These are phyloP conservation scores for Graphium colonna DNA, from an alignment of 2,888 invertebrate species.

Conservation along the genomic window DNA sequence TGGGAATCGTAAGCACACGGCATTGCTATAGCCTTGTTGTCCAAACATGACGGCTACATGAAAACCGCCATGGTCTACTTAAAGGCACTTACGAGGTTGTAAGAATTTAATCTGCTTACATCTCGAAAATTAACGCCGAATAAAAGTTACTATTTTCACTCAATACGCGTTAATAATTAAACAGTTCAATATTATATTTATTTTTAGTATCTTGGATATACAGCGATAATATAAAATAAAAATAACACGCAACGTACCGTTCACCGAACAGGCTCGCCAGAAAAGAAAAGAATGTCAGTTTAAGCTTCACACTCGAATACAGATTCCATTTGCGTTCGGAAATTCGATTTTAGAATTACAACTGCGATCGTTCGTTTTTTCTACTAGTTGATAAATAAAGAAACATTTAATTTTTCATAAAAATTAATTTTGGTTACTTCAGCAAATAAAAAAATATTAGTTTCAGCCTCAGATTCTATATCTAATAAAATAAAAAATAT, in stretches of 20 bases:
- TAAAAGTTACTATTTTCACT: not conserved
- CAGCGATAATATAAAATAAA: conserved; percentile 9
- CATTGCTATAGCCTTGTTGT: conserved; percentile 54
- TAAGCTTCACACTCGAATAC: too few relatives aligned
- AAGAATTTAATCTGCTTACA: conserved; percentile 41
- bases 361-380: too few relatives aligned
- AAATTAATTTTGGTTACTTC: too few relatives aligned
- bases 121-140: conserved; percentile 31
- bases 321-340: too few relatives aligned
- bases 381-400: too few relatives aligned
- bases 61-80: conserved; percentile 53
- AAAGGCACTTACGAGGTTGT: conserved; percentile 38
- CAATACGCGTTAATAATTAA: not conserved
- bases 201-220: not conserved
- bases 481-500: too few relatives aligned
- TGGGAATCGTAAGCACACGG: conserved; percentile 53
- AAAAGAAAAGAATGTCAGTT: not conserved
- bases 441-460: too few relatives aligned
- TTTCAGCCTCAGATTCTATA: too few relatives aligned
- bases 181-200: not conserved
- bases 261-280: conserved; percentile 11
- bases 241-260: conserved; percentile 19
- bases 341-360: too few relatives aligned
- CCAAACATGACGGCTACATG: conserved; percentile 47
- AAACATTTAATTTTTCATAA: too few relatives aligned